phyloP scores from a whole-genome alignment of 2,888 invertebrate genomes.

The Spodoptera picta region DNA sequence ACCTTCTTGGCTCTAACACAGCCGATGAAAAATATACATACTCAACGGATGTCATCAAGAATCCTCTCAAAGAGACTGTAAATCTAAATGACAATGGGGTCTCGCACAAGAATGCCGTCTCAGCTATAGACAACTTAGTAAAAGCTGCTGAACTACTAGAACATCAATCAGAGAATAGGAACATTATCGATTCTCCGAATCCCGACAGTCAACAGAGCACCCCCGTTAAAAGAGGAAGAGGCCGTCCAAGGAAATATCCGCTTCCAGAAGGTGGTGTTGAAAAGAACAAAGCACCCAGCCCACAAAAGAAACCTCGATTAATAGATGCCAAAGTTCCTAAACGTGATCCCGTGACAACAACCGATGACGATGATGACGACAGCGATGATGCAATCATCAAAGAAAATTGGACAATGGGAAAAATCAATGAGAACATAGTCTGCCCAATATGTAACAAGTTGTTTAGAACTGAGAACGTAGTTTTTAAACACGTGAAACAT shows the following conservation, averaged over 20 bases:
- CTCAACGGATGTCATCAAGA: constrained; percentile 58
- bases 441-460: constrained; percentile 86
- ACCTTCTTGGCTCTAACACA: constrained; percentile 70
- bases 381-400: constrained; percentile 74
- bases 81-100: constrained; percentile 61
- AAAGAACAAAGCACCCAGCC: constrained; percentile 67
- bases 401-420: constrained; percentile 88
- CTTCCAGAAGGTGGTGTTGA: constrained; percentile 68
- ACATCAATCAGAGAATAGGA: constrained; percentile 74
- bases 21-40: constrained; percentile 60
- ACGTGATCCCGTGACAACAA: constrained; percentile 46
- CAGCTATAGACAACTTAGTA: constrained; percentile 83
- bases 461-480: constrained; percentile 85
- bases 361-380: constrained; percentile 66
- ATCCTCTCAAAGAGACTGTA: constrained; percentile 59
- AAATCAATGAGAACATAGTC: constrained; percentile 86
- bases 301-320: constrained; percentile 78
- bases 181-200: constrained; percentile 53
- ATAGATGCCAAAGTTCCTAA: constrained; percentile 71
- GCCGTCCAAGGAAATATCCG: constrained; percentile 84
- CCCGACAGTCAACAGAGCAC: constrained; percentile 67
- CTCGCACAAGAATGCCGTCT: constrained; percentile 70
- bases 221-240: constrained; percentile 81
- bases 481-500: constrained; percentile 87
- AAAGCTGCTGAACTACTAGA: constrained; percentile 85